Evolutionary conservation across 2,797 vertebrate species (phyloP), one percentile per base, ranked within the genome.

Genomic region (Acanthurus leucopareius): DNA sequence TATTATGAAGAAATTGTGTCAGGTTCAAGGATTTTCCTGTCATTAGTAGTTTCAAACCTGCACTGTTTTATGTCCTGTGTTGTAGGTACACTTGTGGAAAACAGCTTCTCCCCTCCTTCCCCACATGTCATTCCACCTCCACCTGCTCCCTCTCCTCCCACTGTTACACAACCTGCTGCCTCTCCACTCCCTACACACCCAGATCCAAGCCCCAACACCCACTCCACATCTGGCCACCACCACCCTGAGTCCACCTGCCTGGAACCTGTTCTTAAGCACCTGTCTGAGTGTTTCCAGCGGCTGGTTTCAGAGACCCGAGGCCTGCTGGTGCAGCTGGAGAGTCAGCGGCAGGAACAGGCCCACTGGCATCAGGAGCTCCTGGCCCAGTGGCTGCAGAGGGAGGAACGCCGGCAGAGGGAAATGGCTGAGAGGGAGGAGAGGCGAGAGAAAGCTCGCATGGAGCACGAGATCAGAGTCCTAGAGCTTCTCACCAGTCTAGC

Each of bases 311-410:
- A 94, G 76, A 86, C 81, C 0, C 82, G 86, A 38, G 58, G 75
- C 52, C 80, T 93, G 22, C 71, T 91, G 76, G 48, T 75, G 79
- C 90, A 91, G 82, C 85, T 92, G 86, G 90, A 92, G 77, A 25
- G 28, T 32, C 91, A 91, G 70, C 71, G 86, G 68, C 88, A 88
- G 74, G 90, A 93, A 52, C 89, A 93, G 22, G 70, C 64, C 0
- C 86, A 67, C 32, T 87, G 89, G 87, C 90, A 92, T 49, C 90
- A 90, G 83, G 91, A 93, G 15, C 84, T 92, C 17, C 80, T 93
- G 22, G 48, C 72, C 10, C 79, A 86, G 59, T 93, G 92, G 91
- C 70, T 92, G 75, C 87, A 92, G 80, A 80, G 82, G 62, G 87
- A 92, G 80, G 89, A 92, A 48, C 69, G 82, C 11, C 65, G 88